These are phyloP conservation scores for Aphelocoma coerulescens DNA, from an alignment of 2,113 vertebrate species.

Conservation along the genomic window DNA sequence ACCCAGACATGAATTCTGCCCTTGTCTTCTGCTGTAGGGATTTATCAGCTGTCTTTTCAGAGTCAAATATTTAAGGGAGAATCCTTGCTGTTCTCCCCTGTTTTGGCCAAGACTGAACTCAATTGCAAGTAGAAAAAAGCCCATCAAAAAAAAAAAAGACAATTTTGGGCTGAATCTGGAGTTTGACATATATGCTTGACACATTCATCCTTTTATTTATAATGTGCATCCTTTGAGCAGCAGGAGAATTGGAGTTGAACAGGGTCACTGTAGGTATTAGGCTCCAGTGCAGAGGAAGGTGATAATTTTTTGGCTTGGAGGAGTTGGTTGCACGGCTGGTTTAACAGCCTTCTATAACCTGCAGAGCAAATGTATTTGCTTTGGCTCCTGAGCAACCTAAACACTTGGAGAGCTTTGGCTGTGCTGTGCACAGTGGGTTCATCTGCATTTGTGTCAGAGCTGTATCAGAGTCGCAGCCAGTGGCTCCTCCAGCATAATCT, in stretches of 20 bases:
- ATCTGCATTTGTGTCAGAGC: not conserved
- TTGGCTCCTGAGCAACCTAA: slow-evolving; percentile 37
- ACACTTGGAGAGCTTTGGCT: not conserved
- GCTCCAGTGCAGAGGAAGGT: not conserved
- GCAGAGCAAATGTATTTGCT: slow-evolving; percentile 46
- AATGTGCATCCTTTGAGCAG: not conserved
- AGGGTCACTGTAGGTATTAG: not conserved
- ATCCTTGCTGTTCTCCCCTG: not conserved
- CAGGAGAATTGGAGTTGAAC: not conserved
- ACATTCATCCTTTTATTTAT: not conserved
- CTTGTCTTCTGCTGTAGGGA: not conserved
- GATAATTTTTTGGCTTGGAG: not conserved
- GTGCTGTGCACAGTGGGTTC: not conserved
- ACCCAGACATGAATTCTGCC: not conserved
- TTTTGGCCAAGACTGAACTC: not conserved
- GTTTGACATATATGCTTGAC: not conserved
- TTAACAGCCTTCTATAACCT: slow-evolving; percentile 45
- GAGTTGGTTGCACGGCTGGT: not conserved
- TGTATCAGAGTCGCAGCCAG: not conserved
- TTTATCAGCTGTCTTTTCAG: not conserved
- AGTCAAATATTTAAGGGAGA: not conserved
- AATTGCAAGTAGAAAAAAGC: not conserved
- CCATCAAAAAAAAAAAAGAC: not conserved
- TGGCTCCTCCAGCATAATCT: not conserved
- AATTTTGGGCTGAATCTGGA: not conserved